Conservation (phyloP, 2,113 vertebrate genomes). For the Fulica atra region DNA sequence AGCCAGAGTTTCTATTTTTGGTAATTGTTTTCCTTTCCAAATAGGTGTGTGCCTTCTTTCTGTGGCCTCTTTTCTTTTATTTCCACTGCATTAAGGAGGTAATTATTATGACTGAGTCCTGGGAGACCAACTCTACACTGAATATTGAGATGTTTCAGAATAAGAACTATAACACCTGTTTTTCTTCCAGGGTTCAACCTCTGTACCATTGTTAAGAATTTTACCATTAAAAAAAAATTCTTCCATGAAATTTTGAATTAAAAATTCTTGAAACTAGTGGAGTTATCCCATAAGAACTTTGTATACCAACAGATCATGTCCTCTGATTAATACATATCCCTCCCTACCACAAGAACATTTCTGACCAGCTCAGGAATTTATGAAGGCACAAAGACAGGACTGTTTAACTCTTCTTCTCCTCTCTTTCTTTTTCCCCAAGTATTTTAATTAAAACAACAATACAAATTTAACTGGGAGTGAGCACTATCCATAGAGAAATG, state of each 20-base stretch:
- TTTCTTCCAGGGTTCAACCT: neutral
- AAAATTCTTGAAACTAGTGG: neutral
- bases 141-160: neutral
- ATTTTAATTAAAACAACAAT: neutral
- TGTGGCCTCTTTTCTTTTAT: neutral
- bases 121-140: neutral
- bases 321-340: neutral
- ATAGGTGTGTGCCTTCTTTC: neutral
- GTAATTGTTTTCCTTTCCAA: neutral
- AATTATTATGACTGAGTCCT: neutral
- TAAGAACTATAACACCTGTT: neutral
- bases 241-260: neutral
- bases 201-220: neutral
- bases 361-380: neutral
- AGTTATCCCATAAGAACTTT: neutral
- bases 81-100: neutral
- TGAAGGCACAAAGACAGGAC: neutral
- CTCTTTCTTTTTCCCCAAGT: neutral
- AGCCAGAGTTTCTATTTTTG: neutral
- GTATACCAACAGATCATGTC: neutral
- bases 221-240: neutral
- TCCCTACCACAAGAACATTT: neutral
- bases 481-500: neutral
- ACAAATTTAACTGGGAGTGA: constrained; percentile 4
- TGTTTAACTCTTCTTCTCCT: accelerated